A percentile compares a stretch with the other conserved stretches of the same genome.
phyloP scores from a whole-genome alignment of 1,140 invertebrate species.

The Periplaneta americana region DNA sequence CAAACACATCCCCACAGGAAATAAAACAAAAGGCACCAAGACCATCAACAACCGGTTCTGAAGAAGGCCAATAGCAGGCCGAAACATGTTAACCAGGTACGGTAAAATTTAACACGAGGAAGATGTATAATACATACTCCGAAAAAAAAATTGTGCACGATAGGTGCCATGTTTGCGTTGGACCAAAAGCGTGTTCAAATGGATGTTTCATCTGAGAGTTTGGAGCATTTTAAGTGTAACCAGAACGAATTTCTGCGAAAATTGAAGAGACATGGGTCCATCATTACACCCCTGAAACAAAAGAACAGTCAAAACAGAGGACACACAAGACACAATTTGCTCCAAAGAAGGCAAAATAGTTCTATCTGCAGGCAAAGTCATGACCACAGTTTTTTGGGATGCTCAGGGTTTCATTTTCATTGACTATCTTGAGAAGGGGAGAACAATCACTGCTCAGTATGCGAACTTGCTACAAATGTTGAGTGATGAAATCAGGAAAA shows the following conservation, averaged over 20 bases:
- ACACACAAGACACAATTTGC: not conserved
- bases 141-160: not conserved
- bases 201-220: conserved; percentile 27
- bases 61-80: no score
- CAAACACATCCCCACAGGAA: no score
- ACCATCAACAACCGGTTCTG: no score
- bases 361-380: not conserved
- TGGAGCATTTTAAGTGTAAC: conserved; percentile 32
- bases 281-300: not conserved
- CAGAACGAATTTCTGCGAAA: conserved; percentile 26
- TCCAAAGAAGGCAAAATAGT: not conserved
- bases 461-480: not conserved
- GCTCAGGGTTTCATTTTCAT: not conserved
- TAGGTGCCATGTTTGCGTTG: conserved; percentile 18
- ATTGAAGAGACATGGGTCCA: conserved; percentile 6
- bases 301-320: conserved; percentile 2
- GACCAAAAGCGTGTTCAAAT: conserved; percentile 20
- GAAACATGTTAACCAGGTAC: no score
- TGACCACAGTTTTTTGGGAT: no score
- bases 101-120: no score
- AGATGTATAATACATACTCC: no score
- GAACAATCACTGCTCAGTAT: not conserved
- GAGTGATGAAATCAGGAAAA: not conserved
- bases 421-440: not conserved
- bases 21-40: no score